Conservation (phyloP, 2,888 invertebrate genomes). For the Trissonchulus sp. region DNA sequence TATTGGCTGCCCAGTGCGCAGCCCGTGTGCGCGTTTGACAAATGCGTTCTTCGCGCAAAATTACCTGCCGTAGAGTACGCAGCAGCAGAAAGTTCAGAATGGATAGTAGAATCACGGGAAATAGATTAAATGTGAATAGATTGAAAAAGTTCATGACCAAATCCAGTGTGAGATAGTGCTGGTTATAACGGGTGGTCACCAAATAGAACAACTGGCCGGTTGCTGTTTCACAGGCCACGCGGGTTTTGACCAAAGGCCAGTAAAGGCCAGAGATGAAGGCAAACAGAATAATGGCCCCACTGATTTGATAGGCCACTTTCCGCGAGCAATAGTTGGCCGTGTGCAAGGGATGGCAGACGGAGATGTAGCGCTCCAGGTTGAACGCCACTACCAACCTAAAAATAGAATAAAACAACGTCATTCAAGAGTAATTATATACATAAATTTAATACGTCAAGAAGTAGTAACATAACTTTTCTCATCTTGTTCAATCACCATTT, state of each 20-base stretch:
- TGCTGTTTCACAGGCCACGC: slow-evolving; percentile 42
- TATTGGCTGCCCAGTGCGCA: slow-evolving; percentile 41
- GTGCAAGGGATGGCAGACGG: slow-evolving; percentile 47
- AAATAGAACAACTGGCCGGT: slow-evolving; percentile 41
- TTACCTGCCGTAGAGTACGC: slow-evolving; percentile 44
- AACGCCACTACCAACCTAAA: slow-evolving; percentile 49
- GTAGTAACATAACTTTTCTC: not conserved
- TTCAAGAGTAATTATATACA: not conserved
- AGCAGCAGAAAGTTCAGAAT: slow-evolving; percentile 45
- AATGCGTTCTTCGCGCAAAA: slow-evolving; percentile 41
- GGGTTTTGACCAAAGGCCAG: slow-evolving; percentile 48
- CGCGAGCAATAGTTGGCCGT: slow-evolving; percentile 44
- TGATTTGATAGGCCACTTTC: not conserved
- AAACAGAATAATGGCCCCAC: slow-evolving; percentile 38
- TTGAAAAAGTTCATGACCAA: slow-evolving; percentile 45
- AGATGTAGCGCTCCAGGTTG: slow-evolving; percentile 50
- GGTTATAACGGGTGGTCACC: slow-evolving; percentile 40
- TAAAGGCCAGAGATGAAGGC: slow-evolving; percentile 41
- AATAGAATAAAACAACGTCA: too few relatives aligned
- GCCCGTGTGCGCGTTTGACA: not conserved
- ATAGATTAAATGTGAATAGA: slow-evolving; percentile 45
- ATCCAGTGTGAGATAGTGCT: slow-evolving; percentile 42
- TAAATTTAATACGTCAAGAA: not conserved
- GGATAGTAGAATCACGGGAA: slow-evolving; percentile 45
- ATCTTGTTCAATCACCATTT: slow-evolving; percentile 19